phyloP scores from a whole-genome alignment of 2,888 invertebrate species.

The Tolmerus cingulatus region DNA sequence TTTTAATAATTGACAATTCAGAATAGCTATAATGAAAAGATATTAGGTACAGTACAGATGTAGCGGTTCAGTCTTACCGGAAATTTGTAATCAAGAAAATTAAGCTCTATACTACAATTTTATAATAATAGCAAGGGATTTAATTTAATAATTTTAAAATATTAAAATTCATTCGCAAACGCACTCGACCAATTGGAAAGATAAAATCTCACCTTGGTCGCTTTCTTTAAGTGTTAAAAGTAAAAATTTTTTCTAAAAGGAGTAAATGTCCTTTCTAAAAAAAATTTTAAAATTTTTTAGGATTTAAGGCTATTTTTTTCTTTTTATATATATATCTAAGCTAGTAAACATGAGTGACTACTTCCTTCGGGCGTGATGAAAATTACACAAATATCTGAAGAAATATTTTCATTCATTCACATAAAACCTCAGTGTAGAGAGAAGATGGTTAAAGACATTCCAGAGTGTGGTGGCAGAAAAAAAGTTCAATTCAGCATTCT shows the following conservation, averaged over 20 bases:
- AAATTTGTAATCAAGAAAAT: background rate
- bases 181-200: background rate
- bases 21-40: slow-evolving; percentile 23
- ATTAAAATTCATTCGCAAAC: slow-evolving; percentile 19
- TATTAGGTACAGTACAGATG: background rate
- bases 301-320: background rate
- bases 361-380: background rate
- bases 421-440: slow-evolving; percentile 22
- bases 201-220: background rate
- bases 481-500: background rate
- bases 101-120: slow-evolving; percentile 25
- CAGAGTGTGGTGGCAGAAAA: slow-evolving; percentile 9
- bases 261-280: background rate
- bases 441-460: slow-evolving; percentile 24
- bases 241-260: background rate
- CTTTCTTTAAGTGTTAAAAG: background rate
- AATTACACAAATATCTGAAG: background rate
- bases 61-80: background rate
- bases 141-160: background rate
- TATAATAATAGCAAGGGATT: slow-evolving; percentile 11
- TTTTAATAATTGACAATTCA: slow-evolving; percentile 34
- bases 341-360: background rate
- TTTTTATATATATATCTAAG: too few relatives aligned
- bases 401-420: slow-evolving; percentile 24
- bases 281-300: background rate